Conservation (phyloP, 2,888 invertebrate genomes). For the Koerneria pararmatus region DNA sequence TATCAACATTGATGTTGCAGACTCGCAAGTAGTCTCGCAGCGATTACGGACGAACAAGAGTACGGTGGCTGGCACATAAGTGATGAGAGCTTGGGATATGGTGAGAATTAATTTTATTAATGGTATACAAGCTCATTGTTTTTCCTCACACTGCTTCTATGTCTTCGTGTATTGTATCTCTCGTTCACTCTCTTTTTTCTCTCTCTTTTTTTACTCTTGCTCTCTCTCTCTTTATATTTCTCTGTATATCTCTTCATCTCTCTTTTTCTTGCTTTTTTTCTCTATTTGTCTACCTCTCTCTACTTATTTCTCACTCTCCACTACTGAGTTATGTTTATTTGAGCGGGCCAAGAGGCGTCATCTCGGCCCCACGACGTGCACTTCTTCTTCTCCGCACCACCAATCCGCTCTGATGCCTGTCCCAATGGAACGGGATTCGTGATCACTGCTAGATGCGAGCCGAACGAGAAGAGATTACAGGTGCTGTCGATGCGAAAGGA, state of each 20-base stretch:
- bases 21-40: constrained; percentile 39
- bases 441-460: constrained; percentile 66
- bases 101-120: too few relatives aligned
- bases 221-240: neutral
- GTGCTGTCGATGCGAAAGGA: constrained; percentile 2
- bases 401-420: constrained; percentile 60
- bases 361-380: constrained; percentile 50
- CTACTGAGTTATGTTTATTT: neutral
- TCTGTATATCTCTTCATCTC: neutral
- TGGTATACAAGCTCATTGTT: too few relatives aligned
- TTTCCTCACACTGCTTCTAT: too few relatives aligned
- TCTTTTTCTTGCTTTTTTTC: too few relatives aligned
- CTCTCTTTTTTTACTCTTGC: neutral
- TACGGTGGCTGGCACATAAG: constrained; percentile 38
- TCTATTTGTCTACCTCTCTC: neutral
- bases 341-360: constrained; percentile 32
- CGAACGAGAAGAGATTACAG: constrained; percentile 38
- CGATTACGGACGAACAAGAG: constrained; percentile 36
- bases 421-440: constrained; percentile 65
- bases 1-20: constrained; percentile 27
- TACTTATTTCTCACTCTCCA: neutral
- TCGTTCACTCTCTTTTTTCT: neutral
- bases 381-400: constrained; percentile 46
- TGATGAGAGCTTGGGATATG: constrained; percentile 54
- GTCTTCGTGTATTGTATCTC: too few relatives aligned